phyloP scores from a whole-genome alignment of 2,113 vertebrate species.

The Okapia johnstoni region DNA sequence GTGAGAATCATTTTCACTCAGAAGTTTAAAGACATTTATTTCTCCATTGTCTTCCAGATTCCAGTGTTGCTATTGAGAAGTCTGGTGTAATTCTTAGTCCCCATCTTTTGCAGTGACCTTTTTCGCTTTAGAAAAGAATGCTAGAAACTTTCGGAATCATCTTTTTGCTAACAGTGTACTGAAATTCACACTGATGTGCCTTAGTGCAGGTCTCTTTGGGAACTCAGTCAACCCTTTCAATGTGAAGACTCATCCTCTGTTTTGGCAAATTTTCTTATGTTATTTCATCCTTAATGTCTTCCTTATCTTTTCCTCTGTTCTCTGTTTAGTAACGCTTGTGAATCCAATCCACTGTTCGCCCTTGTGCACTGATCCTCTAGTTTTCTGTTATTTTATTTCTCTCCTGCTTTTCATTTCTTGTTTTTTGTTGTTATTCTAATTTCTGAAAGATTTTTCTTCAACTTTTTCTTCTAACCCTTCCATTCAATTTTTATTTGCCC shows the following conservation, averaged over 20 bases:
- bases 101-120: neutral
- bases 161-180: neutral
- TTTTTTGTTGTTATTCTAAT: neutral
- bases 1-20: neutral
- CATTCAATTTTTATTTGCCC: neutral
- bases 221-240: neutral
- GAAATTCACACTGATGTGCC: neutral
- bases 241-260: neutral
- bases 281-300: neutral
- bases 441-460: conserved; percentile 30
- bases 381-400: neutral
- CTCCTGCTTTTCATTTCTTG: neutral
- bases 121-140: neutral
- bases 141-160: neutral
- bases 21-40: neutral
- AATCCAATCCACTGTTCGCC: neutral
- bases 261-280: neutral
- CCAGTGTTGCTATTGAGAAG: neutral
- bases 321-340: neutral
- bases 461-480: neutral
- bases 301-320: neutral
- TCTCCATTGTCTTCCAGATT: neutral
- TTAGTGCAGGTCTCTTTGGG: neutral
- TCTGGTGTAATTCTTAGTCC: neutral
- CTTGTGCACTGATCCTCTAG: neutral